Evolutionary conservation across 2,113 vertebrate species (phyloP), one percentile per base, ranked within the genome.

Genomic region (Cyprinodon brontotheroides): DNA sequence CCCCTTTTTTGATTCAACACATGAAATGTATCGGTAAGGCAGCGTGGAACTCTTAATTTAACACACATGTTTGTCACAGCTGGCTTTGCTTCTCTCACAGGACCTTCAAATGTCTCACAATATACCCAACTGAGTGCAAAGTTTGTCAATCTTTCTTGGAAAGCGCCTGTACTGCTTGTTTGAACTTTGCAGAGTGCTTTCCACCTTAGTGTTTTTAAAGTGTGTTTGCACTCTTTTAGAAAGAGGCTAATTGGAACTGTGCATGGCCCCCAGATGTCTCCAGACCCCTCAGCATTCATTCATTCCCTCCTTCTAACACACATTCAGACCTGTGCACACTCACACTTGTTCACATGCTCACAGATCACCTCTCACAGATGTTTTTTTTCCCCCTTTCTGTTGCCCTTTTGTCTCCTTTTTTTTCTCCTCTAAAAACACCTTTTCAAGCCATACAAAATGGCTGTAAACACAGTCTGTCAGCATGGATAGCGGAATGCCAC

Each of bases 401-500:
- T 60, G 65, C 70, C 69, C 36, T 22, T 40, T 38, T 61, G 37
- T 67, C 40, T 40, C 60, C 61, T 78, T 78, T 84, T 57, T 57
- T 70, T 87, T 86, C 91, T 87, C 86, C 81, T 75, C 83, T 81
- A 82, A 88, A 86, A 81, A 91, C 89, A 90, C 87, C 92, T 90
- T 94, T 93, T 94, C 89, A 94, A 77, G 83, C 82, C 65, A 92
- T 91, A 93, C 90, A 91, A 93, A 93, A 89, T 65, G 72, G 81
- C 85, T 90, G 90, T 94, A 92, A 93, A 93, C 93, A 91, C 88
- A 89, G 86, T 81, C 88, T 90, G 86, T 84, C 89, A 89, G 92
- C 57, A 74, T 87, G 78, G 83, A 86, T 84, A 86, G 90, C 88
- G 85, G 89, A 93, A 93, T 92, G 91, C 84, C 88, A 92, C 84